Base-by-base conservation (phyloP, 2,797 vertebrate species). In the Leptatherina wallacei region DNA sequence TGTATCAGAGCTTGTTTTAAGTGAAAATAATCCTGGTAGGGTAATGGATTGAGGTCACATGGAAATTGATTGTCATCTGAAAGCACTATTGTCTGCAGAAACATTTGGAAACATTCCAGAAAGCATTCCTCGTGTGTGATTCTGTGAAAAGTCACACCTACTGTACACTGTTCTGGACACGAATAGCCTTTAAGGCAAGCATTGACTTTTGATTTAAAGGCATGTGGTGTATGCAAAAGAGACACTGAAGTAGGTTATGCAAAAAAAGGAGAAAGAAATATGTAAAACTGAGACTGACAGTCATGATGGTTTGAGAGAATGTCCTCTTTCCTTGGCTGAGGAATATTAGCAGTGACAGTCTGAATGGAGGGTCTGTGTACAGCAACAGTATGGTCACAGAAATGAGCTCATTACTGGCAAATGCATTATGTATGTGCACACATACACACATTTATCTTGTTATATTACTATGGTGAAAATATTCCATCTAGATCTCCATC, bases 361-460 rank as follows among this genome's bases (percentile, higher is more conserved):
- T 88, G 83, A 87, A 86, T 82, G 77, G 83, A 88, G 83, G 78
- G 78, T 82, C 81, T 88, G 82, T 88, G 81, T 86, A 85, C 82
- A 67, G 70, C 72, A 74, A 75, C 71, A 76, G 85, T 82, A 79
- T 64, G 68, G 77, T 68, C 77, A 62, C 81, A 90, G 85, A 78
- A 89, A 88, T 85, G 81, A 91, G 86, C 83, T 90, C 90, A 88
- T 90, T 89, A 88, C 84, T 83, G 82, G 58, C 81, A 77, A 69
- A 82, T 81, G 13, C 73, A 88, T 87, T 64, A 86, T 81, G 78
- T 78, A 80, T 85, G 73, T 70, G 73, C 78, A 61, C 77, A 69
- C 16, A 61, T 42, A 71, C 57, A 47, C 38, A 61, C n/a, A 67
- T 69, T 74, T 58, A 73, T 84, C 51, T 71, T 75, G 55, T 67